phyloP scores from a whole-genome alignment of 2,113 vertebrate genomes.

The Antechinus flavipes region DNA sequence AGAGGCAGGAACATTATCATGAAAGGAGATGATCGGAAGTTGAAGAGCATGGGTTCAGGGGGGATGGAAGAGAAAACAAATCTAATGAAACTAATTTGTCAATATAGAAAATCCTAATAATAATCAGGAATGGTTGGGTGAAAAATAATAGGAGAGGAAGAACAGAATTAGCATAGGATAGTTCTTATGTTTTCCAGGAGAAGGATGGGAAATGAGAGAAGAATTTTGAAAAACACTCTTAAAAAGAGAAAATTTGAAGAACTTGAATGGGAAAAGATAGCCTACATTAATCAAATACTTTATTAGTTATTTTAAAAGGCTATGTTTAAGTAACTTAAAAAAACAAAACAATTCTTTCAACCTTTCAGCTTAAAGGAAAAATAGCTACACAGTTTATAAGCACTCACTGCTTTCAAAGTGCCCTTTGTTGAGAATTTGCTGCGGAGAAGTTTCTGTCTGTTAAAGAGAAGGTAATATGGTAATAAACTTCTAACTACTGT shows the following conservation, averaged over 20 bases:
- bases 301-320: background rate
- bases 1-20: background rate
- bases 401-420: constrained; percentile 10
- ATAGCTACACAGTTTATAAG: background rate
- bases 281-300: background rate
- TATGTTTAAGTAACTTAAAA: background rate
- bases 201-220: constrained; percentile 8
- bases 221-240: constrained; percentile 9
- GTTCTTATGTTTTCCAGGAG: background rate
- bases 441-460: background rate
- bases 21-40: accelerated
- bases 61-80: background rate
- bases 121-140: background rate
- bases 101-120: background rate
- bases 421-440: constrained; percentile 35
- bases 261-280: background rate
- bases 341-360: background rate
- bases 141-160: background rate
- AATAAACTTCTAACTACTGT: constrained; percentile 70
- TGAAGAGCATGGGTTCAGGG: background rate
- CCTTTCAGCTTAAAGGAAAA: background rate
- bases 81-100: background rate
- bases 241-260: background rate
- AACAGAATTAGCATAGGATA: background rate
- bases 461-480: constrained; percentile 60